Evolutionary conservation across 1,140 invertebrate species (phyloP), one percentile per base, ranked within the genome.

Genomic region (Pectinophora gossypiella): DNA sequence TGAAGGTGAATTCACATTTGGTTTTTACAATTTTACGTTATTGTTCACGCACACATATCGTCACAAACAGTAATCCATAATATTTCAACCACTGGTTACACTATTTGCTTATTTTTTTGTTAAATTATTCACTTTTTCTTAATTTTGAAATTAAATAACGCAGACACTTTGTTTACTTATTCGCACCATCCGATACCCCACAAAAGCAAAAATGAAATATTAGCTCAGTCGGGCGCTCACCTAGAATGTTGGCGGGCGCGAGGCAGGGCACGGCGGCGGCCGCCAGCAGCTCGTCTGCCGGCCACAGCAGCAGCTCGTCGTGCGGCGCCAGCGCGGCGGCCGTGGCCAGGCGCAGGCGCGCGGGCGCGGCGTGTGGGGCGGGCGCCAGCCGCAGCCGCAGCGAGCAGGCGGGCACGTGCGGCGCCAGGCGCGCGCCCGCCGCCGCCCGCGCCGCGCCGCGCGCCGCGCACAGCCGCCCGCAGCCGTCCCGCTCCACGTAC

Each of bases 221-320:
- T n/a, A n/a, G n/a, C n/a, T n/a, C n/a, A 27, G 12, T 5, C 23
- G 23, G 23, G 23, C 2, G 51, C 22, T 48, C 19, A 96, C 95
- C 94, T 91, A 91, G 90, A 60, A 97, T 96, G 67, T 97, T 95
- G 0, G 87, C 73, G 0, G 95, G 94, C 4, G 91, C 93, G 3
- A 98, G 87, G 70, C 96, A 95, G 0, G 95, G 95, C 68, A 95
- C 38, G 91, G 91, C 50, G 95, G 84, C 18, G 12, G 92, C 85
- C 90, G 92, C 90, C 0, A 96, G 86, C 27, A 95, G 78, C 48
- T 92, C 91, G 40, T 94, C 92, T 0, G 93, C 92, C 73, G 97
- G 96, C 97, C 97, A 98, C 55, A 96, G 87, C 7, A 90, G 53
- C 38, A 76, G 58, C 27, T 73, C 70, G 15, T 60, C 64, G 40